A percentile compares a stretch with the other conserved stretches of the same genome.
Conservation (phyloP, 2,797 vertebrate genomes). For the Pyrocephalus nanus region DNA sequence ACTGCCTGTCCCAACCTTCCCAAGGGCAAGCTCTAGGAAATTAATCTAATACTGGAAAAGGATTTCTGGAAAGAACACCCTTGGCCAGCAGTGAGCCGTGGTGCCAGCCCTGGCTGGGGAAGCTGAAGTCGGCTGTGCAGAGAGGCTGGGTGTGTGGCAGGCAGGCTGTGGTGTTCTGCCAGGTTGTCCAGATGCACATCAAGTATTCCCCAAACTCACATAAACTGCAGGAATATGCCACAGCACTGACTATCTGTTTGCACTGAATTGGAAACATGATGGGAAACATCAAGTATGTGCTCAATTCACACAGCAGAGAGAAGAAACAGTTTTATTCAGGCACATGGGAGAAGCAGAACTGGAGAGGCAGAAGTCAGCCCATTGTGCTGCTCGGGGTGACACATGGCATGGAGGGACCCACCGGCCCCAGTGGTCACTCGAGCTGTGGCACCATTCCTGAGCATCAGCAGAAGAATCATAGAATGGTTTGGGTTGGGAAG, state of each 20-base stretch:
- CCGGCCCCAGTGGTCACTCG: rapidly evolving
- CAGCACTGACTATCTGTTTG: background rate
- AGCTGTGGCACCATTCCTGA: rapidly evolving
- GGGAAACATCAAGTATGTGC: background rate
- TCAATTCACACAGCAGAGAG: background rate
- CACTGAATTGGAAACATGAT: background rate
- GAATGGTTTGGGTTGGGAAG: background rate
- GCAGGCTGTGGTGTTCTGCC: background rate
- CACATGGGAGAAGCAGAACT: rapidly evolving
- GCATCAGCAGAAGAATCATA: background rate
- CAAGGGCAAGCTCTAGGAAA: rapidly evolving
- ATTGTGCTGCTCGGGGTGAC: rapidly evolving
- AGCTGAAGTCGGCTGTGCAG: background rate
- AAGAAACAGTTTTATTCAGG: background rate
- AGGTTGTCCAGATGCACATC: background rate
- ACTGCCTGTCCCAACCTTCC: background rate
- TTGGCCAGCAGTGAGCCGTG: rapidly evolving
- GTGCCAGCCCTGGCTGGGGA: background rate
- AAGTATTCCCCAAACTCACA: background rate
- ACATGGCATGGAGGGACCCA: rapidly evolving
- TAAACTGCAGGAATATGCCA: background rate
- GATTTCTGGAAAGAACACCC: background rate
- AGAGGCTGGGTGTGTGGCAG: background rate
- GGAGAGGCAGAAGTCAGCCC: background rate
- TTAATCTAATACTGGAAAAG: background rate